Base-by-base conservation (phyloP, 2,113 vertebrate species). In the Bufo gargarizans region DNA sequence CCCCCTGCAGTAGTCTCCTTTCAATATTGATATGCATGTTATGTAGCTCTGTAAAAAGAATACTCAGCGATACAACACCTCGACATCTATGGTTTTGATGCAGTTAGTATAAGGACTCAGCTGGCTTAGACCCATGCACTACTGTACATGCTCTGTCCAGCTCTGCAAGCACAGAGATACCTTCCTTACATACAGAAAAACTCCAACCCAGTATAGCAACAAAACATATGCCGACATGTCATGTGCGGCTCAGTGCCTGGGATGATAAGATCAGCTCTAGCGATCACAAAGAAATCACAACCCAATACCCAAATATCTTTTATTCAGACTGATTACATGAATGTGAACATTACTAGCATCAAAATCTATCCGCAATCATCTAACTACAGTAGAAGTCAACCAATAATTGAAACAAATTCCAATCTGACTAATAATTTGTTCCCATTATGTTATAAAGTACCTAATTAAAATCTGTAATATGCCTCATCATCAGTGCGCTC, bases 401-500 rank as follows among this genome's bases (percentile, higher is more conserved):
- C 43, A 82, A 82, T 65, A 65, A 65, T n/a, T 69, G n/a, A 71
- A 53, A 50, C 65, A 12, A 84, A 71, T 55, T 69, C 63, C 20
- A 20, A 50, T 72, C 4, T n/a, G 47, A 13, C 47, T 84, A 84
- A 55, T 84, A n/a, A 83, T 83, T 53, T 86, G 55, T 50, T 59
- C 45, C 33, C 55, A 77, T 86, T 63, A 86, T 77, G 19, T 77
- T 85, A 76, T 85, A 50, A 77, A 63, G 72, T n/a, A 63, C 84
- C 71, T 79, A 86, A 86, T 86, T 78, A 65, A 78, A 86, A 67
- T 86, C 76, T 79, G 47, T 67, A 86, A 67, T 65, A 33, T 67
- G 59, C 59, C 85, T 86, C 85, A 78, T 65, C 85, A 86, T 63
- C 58, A 50, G 47, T 79, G 72, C 56, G 14, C 3, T 49, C 59